Evolutionary conservation across 2,888 invertebrate species (phyloP).

Genomic region (Drosophila atroscutellata): DNA sequence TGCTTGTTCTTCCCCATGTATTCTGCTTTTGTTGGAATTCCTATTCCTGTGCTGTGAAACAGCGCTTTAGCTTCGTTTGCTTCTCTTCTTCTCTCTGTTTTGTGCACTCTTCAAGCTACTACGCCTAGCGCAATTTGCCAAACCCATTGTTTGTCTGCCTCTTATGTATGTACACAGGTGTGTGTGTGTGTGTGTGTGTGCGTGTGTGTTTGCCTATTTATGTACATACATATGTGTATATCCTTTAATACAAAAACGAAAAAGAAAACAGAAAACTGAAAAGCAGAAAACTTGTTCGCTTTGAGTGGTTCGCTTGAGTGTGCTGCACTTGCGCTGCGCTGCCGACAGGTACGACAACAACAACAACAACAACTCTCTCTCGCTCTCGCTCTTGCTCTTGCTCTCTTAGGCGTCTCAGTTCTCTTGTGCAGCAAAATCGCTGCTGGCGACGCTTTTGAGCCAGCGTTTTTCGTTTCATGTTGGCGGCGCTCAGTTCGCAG

Average conservation of each 20-base stretch:
- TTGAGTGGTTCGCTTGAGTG: slow-evolving; percentile 60
- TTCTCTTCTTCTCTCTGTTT: slow-evolving; percentile 20
- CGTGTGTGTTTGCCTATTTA: slow-evolving; percentile 7
- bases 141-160: slow-evolving; percentile 58
- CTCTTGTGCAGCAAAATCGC: slow-evolving; percentile 21
- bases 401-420: slow-evolving; percentile 11
- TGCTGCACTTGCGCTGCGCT: slow-evolving; percentile 64
- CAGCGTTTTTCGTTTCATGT: slow-evolving; percentile 34
- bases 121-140: slow-evolving; percentile 58
- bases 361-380: slow-evolving; percentile 4
- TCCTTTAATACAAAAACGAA: slow-evolving; percentile 50
- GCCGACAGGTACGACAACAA: slow-evolving; percentile 65
- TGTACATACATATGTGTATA: slow-evolving; percentile 31
- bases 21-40: slow-evolving; percentile 56
- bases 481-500: slow-evolving; percentile 41
- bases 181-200: slow-evolving; percentile 1
- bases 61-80: slow-evolving; percentile 16
- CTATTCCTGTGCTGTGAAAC: slow-evolving; percentile 49
- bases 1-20: slow-evolving; percentile 9
- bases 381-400: background rate
- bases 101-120: slow-evolving; percentile 42
- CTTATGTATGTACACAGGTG: slow-evolving; percentile 18
- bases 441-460: slow-evolving; percentile 47
- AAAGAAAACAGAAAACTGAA: slow-evolving; percentile 16
- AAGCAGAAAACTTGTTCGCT: slow-evolving; percentile 34